Conservation (phyloP, 2,797 vertebrate genomes). For the Gallinago solitaria region DNA sequence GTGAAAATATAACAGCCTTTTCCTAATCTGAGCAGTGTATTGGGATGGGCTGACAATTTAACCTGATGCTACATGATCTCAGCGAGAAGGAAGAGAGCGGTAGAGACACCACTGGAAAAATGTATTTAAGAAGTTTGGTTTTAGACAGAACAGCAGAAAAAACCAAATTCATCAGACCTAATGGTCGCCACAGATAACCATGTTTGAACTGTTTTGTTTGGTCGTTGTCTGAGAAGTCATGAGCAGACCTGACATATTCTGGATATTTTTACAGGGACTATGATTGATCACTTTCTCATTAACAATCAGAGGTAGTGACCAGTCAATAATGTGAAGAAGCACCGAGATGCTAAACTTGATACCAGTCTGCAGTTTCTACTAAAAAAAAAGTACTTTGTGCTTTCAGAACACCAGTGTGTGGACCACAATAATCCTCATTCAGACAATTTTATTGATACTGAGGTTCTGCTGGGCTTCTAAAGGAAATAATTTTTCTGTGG, state of each 20-base stretch:
- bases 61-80: neutral
- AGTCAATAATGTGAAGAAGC: neutral
- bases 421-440: neutral
- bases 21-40: neutral
- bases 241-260: neutral
- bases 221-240: neutral
- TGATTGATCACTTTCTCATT: neutral
- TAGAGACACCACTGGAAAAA: neutral
- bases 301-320: neutral
- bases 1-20: neutral
- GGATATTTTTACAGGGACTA: neutral
- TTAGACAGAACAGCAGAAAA: neutral
- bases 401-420: neutral
- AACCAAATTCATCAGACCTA: neutral
- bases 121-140: neutral
- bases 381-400: neutral
- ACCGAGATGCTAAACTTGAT: neutral
- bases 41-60: neutral
- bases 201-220: neutral
- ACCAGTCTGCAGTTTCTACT: neutral
- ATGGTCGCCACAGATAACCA: neutral
- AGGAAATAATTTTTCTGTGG: neutral
- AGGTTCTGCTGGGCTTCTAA: neutral
- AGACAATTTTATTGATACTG: neutral
- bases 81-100: neutral